Evolutionary conservation across 2,113 vertebrate species (phyloP).

Genomic region (Puntigrus tetrazona): DNA sequence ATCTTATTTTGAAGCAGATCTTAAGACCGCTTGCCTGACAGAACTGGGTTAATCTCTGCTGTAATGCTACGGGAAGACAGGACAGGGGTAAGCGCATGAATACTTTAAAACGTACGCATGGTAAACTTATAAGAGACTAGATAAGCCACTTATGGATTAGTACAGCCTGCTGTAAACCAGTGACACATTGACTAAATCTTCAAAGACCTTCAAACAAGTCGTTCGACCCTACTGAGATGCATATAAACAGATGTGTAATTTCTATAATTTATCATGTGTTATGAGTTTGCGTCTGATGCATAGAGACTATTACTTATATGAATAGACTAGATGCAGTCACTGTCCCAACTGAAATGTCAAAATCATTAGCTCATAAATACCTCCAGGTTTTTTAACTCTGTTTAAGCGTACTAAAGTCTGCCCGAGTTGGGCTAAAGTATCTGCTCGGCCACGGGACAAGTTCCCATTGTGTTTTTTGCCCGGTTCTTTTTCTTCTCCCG

Average conservation of each 20-base stretch:
- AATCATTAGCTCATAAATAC: conserved; percentile 70
- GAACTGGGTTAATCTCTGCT: conserved; percentile 90
- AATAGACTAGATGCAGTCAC: neutral
- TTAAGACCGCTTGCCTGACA: conserved; percentile 87
- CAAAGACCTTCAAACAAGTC: neutral
- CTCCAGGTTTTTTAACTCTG: conserved; percentile 94
- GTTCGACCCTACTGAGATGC: neutral
- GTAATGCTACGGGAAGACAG: conserved; percentile 80
- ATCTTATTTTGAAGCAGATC: conserved; percentile 95
- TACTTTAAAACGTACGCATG: neutral
- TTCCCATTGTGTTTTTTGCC: conserved; percentile 94
- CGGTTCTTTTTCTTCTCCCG: conserved; percentile 76
- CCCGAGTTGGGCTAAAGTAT: conserved; percentile 91
- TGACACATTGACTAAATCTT: conserved; percentile 3
- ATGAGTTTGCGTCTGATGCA: neutral
- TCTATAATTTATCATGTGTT: neutral
- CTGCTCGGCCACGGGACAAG: conserved; percentile 87
- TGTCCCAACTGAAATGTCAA: neutral
- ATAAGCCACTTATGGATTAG: conserved; percentile 58
- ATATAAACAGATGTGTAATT: neutral
- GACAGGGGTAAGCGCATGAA: conserved; percentile 35
- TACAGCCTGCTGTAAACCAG: neutral
- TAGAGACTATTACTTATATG: neutral
- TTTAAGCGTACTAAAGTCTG: conserved; percentile 95
- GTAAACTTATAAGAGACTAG: conserved; percentile 18